A percentile compares a stretch with the other conserved stretches of the same genome.
Evolutionary conservation across 2,888 invertebrate genomes (phyloP).

Genomic region (Trichacis sp.): DNA sequence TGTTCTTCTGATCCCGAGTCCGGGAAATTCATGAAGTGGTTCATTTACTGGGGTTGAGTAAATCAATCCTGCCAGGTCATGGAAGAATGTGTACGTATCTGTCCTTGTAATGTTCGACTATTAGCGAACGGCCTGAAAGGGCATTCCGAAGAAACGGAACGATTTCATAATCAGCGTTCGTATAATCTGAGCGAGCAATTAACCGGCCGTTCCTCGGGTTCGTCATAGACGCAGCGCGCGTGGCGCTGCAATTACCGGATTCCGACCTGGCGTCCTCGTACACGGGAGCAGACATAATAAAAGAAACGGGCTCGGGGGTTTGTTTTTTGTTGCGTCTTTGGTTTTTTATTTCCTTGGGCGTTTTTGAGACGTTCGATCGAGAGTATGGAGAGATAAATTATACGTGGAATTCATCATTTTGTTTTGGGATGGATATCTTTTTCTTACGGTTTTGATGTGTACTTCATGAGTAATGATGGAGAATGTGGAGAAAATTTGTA

Average conservation of each 20-base stretch:
- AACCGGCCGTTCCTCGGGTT: conserved; percentile 44
- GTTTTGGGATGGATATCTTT: too few species aligned
- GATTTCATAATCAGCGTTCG: conserved; percentile 51
- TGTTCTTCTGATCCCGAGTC: too few species aligned
- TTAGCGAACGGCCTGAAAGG: conserved; percentile 38
- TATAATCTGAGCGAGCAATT: conserved; percentile 49
- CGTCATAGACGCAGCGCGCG: conserved; percentile 33
- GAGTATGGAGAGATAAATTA: too few species aligned
- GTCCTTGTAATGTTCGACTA: conserved; percentile 45
- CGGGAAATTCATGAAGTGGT: too few species aligned
- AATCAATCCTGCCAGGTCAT: conserved; percentile 28
- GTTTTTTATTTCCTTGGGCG: background rate
- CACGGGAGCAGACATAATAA: background rate
- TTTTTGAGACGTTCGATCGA: too few species aligned
- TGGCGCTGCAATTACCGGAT: conserved; percentile 42
- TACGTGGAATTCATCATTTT: too few species aligned
- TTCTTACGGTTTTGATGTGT: too few species aligned
- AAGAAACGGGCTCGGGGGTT: background rate
- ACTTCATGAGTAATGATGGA: too few species aligned
- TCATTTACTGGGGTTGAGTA: background rate
- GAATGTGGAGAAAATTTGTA: too few species aligned
- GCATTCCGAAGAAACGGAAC: conserved; percentile 30
- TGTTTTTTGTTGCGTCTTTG: background rate
- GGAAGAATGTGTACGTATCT: conserved; percentile 11
- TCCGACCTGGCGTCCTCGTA: conserved; percentile 31